Conservation (phyloP, 2,888 invertebrate genomes). For the Leuctra nigra region DNA sequence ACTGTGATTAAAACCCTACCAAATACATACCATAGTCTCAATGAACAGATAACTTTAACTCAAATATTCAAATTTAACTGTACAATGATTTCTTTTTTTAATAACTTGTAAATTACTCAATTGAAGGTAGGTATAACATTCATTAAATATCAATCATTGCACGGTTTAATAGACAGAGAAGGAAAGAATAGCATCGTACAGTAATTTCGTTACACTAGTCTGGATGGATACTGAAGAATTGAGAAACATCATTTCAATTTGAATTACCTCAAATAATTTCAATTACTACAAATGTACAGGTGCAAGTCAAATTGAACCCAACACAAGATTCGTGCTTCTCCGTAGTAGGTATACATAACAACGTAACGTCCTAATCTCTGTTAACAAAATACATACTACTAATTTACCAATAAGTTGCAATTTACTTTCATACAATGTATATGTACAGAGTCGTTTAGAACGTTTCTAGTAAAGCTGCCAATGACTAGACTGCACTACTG, state of each 20-base stretch:
- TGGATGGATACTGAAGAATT: no score
- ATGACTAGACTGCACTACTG: slow-evolving; percentile 13
- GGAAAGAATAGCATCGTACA: slow-evolving; percentile 6
- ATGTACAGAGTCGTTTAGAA: slow-evolving; percentile 22
- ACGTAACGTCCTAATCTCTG: neutral
- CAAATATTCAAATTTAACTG: slow-evolving; percentile 2
- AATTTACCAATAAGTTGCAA: neutral
- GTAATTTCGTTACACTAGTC: no score
- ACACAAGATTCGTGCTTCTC: no score
- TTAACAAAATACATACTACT: neutral
- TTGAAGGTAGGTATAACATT: neutral
- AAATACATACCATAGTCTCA: slow-evolving; percentile 5
- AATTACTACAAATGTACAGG: neutral
- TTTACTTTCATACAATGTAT: neutral
- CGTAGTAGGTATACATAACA: no score
- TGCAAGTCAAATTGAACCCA: neutral
- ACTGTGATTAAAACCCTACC: neutral
- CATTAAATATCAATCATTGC: slow-evolving; percentile 6
- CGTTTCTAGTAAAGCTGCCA: slow-evolving; percentile 15
- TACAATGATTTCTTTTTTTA: neutral
- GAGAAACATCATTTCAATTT: no score
- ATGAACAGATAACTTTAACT: slow-evolving; percentile 11
- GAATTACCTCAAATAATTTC: neutral
- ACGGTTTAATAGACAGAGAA: slow-evolving; percentile 10
- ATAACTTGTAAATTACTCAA: neutral